Conservation (phyloP, 2,113 vertebrate genomes). For the Halcyon senegalensis region DNA sequence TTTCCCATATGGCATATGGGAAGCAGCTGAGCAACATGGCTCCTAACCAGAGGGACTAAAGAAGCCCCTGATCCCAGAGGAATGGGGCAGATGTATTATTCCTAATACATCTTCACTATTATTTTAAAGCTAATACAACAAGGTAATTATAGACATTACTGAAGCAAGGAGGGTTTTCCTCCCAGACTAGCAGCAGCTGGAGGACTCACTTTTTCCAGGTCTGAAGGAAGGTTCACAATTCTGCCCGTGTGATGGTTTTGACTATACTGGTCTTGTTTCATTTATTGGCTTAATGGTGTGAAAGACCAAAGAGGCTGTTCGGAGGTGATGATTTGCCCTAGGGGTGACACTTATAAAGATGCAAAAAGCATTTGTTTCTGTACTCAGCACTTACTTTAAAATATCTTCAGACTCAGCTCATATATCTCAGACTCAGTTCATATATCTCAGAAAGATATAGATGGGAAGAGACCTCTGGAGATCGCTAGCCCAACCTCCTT, state of each 20-base stretch:
- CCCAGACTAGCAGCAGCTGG: background rate
- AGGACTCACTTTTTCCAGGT: background rate
- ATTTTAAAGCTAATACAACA: background rate
- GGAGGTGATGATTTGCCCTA: background rate
- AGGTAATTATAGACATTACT: background rate
- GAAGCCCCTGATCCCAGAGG: background rate
- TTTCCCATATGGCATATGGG: constrained; percentile 25
- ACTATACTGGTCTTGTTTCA: background rate
- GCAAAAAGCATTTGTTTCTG: background rate
- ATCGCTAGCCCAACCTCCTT: background rate
- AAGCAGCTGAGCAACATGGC: background rate
- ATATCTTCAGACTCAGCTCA: background rate
- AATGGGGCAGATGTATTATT: background rate
- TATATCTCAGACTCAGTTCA: fast-evolving
- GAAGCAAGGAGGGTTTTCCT: background rate
- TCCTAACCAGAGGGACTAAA: background rate
- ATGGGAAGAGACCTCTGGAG: background rate
- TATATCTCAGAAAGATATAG: fast-evolving
- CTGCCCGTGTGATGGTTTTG: background rate
- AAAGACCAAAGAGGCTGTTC: background rate
- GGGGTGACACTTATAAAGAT: background rate
- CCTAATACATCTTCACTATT: background rate
- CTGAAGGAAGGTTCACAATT: background rate
- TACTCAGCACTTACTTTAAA: background rate
- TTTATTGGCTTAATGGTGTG: background rate